Percentiles rank a stretch among this genome's conserved stretches.
phyloP scores from a whole-genome alignment of 2,888 invertebrate species.

The Sinopyrophorus schimmeli region DNA sequence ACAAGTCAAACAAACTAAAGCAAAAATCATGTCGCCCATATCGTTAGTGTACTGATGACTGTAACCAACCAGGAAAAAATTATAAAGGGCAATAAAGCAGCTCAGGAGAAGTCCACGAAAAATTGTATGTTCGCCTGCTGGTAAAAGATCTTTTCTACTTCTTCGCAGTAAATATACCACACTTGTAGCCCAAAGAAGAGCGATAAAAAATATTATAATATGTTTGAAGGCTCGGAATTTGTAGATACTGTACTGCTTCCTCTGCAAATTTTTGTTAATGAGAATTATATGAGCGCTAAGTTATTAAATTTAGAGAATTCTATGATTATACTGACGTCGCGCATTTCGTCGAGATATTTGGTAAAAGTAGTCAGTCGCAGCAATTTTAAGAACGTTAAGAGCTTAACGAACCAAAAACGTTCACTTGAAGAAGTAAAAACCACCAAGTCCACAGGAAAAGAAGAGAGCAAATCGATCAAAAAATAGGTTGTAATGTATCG shows the following conservation, averaged over 20 bases:
- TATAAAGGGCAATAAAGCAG: constrained; percentile 17
- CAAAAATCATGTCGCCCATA: constrained; percentile 26
- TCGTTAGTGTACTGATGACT: constrained; percentile 6
- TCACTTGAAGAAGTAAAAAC: constrained; percentile 23
- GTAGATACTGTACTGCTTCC: constrained; percentile 25
- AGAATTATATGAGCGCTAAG: neutral
- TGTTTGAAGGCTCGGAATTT: constrained; percentile 30
- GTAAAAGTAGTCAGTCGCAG: constrained; percentile 46
- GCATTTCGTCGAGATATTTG: constrained; percentile 43
- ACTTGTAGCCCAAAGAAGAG: constrained; percentile 32
- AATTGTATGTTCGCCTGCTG: neutral
- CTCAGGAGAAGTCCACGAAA: constrained; percentile 10
- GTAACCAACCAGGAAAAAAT: constrained; percentile 21
- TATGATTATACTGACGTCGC: constrained; percentile 45
- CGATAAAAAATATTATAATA: constrained; percentile 21
- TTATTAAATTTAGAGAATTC: too few species aligned
- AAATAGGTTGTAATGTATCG: constrained; percentile 47
- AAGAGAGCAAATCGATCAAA: constrained; percentile 44
- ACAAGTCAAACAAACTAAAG: constrained; percentile 23
- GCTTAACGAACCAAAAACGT: constrained; percentile 38
- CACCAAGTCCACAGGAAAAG: constrained; percentile 44
- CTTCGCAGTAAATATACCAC: constrained; percentile 18
- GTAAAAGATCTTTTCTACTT: neutral
- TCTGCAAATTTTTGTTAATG: constrained; percentile 14
- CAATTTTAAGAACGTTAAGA: constrained; percentile 46